Percentiles rank a stretch among this genome's conserved stretches.
Evolutionary conservation across 2,888 invertebrate species (phyloP).

Genomic region (Drosophila maculinotata): DNA sequence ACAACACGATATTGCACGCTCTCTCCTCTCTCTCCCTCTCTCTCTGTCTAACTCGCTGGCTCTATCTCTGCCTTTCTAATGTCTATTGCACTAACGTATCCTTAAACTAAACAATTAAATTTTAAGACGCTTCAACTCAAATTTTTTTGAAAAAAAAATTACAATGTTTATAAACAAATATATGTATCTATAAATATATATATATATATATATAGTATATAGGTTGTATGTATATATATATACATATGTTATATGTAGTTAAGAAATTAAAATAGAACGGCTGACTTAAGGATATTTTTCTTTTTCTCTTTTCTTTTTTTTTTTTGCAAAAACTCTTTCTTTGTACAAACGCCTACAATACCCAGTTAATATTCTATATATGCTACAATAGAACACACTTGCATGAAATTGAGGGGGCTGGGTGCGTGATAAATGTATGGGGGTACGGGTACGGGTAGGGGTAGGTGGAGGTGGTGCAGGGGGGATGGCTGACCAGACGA

Average conservation of each 20-base stretch:
- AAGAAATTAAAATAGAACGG: conserved; percentile 35
- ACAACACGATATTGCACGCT: conserved; percentile 50
- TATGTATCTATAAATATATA: conserved; percentile 6
- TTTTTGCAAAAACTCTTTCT: conserved; percentile 19
- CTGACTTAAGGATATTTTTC: conserved; percentile 42
- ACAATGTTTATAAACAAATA: conserved; percentile 14
- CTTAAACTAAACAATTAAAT: conserved; percentile 51
- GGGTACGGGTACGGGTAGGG: not conserved
- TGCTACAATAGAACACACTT: conserved; percentile 28
- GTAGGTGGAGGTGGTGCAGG: not conserved
- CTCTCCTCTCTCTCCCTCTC: conserved; percentile 2
- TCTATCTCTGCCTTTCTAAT: conserved; percentile 16
- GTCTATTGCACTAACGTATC: conserved; percentile 54
- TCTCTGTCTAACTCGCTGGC: no score
- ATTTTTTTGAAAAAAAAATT: conserved; percentile 24
- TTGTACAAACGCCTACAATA: conserved; percentile 50
- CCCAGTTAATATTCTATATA: conserved; percentile 19
- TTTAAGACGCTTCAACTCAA: conserved; percentile 31
- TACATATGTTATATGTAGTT: conserved; percentile 10
- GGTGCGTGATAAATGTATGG: no score
- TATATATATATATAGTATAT: not conserved
- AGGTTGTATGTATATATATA: conserved; percentile 4
- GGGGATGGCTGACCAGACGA: conserved; percentile 23
- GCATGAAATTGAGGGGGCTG: not conserved
- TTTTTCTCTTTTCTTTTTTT: no score